Base-by-base conservation (phyloP, 2,888 invertebrate genomes). In the Drosophila ezoana region DNA sequence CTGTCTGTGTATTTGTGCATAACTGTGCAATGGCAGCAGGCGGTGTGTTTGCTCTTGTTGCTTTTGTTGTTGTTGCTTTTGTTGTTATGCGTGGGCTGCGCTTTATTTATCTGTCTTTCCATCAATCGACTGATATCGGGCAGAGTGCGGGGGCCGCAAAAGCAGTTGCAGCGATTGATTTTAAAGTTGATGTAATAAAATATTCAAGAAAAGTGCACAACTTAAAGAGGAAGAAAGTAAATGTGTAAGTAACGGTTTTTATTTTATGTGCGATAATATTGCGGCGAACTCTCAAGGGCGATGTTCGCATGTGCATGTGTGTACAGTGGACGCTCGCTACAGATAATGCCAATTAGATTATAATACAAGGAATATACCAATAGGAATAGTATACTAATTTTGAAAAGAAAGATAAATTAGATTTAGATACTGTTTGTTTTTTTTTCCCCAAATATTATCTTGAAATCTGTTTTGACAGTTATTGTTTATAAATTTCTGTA, bases 71-170 rank as follows among this genome's bases (percentile, higher is more conserved):
- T 68, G 48, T 35, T 49, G 45, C 28, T 13, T n/a, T 28, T 14
- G 32, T 8, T 38, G 62, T 52, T 56, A 16, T 80, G 87, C 87
- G 80, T 80, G 80, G 80, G 87, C 47, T 61, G 64, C 48, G 52
- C 51, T 67, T 85, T 70, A 79, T 78, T 81, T 79, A 66, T 70
- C 63, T 70, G 44, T 62, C 45, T 28, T 20, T 56, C 45, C 62
- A 53, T 67, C 82, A 70, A 74, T 81, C 60, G 69, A 58, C 62
- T 67, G 54, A 58, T 72, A 60, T 43, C 58, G 58, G 44, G 37
- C 35, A 43, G 32, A 23, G 35, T 41, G 66, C 63, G 79, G 47
- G 43, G 62, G 56, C 48, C 28, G 38, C 54, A 62, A 53, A 47
- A 57, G 65, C 85, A 70, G 60, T 65, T 63, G 56, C 60, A 51